Base-by-base conservation (phyloP, 1,140 invertebrate genomes). In the Drosophila oshimai region DNA sequence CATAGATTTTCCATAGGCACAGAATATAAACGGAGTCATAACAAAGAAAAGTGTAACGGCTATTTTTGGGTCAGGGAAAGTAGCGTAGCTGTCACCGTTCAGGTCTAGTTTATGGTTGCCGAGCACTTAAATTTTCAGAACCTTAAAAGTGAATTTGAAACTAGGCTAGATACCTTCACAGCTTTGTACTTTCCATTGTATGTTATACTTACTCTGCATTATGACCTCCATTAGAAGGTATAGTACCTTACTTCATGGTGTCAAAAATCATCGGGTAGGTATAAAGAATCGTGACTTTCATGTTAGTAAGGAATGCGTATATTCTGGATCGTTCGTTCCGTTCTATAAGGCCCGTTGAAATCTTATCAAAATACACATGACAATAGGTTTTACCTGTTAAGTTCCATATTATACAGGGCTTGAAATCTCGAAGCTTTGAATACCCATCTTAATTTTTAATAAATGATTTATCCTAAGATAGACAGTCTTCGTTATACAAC, bases 121-220 rank as follows among this genome's bases (percentile, higher is more conserved):
- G 31, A 12, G 36, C 36, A 57, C 42, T 47, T 28, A 33, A 46
- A n/a, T 15, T 28, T 37, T 50, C 7, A 61, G 20, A 72, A 45
- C 45, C 46, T 28, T 39, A 61, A 71, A 71, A 72, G 68, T 72
- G 67, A 71, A 71, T 71, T 50, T 70, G 6, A 26, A 31, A 44
- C 31, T 31, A 20, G 31, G 28, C 58, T 42, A 58, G 58, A 26
- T 12, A 18, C 10, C 28, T 15, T 44, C 20, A 13, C 22, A 36
- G 6, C 29, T 58, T 22, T 20, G 28, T 60, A 62, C 58, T 62
- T 62, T 62, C 58, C 22, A 62, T 62, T 62, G n/a, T n/a, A n/a
- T 62, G 34, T 7, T 54, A 13, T 24, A 34, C 58, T 12, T 33
- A 15, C 18, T 15, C 4, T 6, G 15, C 9, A 22, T 18, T 34